Evolutionary conservation across 2,888 invertebrate species (phyloP), one percentile per base, ranked within the genome.

Genomic region (Alentia gelatinosa): DNA sequence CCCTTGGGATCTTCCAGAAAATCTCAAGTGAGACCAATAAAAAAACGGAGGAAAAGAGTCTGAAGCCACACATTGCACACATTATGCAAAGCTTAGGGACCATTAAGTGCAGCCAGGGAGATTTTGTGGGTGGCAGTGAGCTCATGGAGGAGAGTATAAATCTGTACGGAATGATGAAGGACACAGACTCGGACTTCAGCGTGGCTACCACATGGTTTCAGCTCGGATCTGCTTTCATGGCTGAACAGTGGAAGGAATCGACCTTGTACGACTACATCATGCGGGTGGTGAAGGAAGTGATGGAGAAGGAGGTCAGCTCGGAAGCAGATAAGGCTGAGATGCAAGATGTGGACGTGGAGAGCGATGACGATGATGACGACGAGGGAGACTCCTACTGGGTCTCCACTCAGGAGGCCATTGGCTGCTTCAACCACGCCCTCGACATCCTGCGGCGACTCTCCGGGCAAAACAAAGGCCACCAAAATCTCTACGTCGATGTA

Each of bases 141-240:
- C 94, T 95, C 84, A 92, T 96, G 75, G 94, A 95, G 91, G 94
- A 94, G 91, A 94, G 95, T 63, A 92, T 95, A 75, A 92, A 93
- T 83, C 93, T 94, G 33, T 95, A 94, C 91, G 92, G 94, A 19
- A 94, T 94, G 79, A 92, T 94, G 5, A 94, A 94, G 91, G 94
- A 95, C 68, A 93, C 93, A 88, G 94, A 94, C 63, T 93, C 94
- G 0, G 94, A 94, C 92, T 93, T 93, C 89, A 94, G 94, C 91
- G 94, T 95, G 39, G 95, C 95, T 5, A 92, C 94, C 7, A 94
- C 95, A 5, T 93, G 95, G 90, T 94, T 95, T 30, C 95, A 95
- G 91, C 93, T 96, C 26, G 96, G 96, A 23, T 95, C 95, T 91
- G 95, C 95, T 5, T 95, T 95, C 91, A 94, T 95, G 89, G 93